Conservation (phyloP, 2,888 invertebrate genomes). For the Trilocha varians region DNA sequence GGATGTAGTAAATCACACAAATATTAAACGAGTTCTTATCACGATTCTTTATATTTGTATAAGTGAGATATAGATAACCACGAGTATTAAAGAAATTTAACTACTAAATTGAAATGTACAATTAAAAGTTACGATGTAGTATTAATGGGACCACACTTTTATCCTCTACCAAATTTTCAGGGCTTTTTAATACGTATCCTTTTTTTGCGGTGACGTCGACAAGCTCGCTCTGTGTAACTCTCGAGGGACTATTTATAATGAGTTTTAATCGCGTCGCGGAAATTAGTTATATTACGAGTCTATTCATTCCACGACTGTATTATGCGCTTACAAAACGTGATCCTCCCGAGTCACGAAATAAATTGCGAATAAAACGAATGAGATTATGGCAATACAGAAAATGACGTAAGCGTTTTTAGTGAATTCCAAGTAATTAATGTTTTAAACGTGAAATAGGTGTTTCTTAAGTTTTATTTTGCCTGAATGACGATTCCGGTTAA, state of each 20-base stretch:
- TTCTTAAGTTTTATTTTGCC: not conserved
- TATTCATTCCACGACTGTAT: slow-evolving; percentile 34
- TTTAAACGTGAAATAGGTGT: not conserved
- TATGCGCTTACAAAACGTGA: slow-evolving; percentile 41
- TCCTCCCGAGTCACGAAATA: slow-evolving; percentile 16
- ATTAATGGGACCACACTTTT: slow-evolving; percentile 7
- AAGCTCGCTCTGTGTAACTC: slow-evolving; percentile 28
- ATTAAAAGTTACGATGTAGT: too few relatives aligned
- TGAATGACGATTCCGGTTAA: not conserved
- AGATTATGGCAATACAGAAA: not conserved
- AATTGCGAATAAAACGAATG: not conserved
- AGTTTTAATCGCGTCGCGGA: slow-evolving; percentile 52
- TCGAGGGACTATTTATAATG: slow-evolving; percentile 46
- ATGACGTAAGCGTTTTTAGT: not conserved
- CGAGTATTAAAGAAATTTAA: too few relatives aligned
- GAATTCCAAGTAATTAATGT: not conserved
- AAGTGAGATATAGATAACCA: too few relatives aligned
- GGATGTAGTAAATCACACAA: too few relatives aligned
- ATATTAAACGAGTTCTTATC: too few relatives aligned
- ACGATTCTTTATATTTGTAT: too few relatives aligned
- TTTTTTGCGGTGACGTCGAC: slow-evolving; percentile 52
- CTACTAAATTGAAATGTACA: too few relatives aligned
- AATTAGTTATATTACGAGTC: slow-evolving; percentile 49
- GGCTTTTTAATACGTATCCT: slow-evolving; percentile 36
- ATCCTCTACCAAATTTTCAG: slow-evolving; percentile 30